phyloP scores from a whole-genome alignment of 2,797 vertebrate genomes.

The Eremophila alpestris region DNA sequence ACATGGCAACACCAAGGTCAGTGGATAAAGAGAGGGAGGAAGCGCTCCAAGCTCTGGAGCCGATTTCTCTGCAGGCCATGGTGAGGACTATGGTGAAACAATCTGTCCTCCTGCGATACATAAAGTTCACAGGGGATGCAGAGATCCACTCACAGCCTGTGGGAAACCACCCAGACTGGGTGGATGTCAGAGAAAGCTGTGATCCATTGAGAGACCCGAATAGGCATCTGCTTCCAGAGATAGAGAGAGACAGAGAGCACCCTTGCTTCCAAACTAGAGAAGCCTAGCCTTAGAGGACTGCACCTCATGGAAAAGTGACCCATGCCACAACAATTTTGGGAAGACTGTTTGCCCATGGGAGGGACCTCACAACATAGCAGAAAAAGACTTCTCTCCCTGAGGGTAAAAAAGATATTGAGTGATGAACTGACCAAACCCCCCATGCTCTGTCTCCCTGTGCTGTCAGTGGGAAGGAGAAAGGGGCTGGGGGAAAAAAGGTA shows the following conservation, averaged over 20 bases:
- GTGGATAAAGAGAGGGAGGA: not conserved
- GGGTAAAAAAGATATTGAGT: not conserved
- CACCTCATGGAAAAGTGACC: not conserved
- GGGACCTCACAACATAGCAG: not conserved
- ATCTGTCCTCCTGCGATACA: not conserved
- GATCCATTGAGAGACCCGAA: not conserved
- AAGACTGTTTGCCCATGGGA: not conserved
- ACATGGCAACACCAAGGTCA: not conserved
- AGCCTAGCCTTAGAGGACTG: not conserved
- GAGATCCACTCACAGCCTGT: not conserved
- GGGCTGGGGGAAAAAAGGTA: not conserved
- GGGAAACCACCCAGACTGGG: accelerated
- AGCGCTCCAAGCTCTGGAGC: accelerated
- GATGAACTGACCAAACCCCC: not conserved
- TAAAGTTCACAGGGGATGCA: not conserved
- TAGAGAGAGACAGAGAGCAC: not conserved
- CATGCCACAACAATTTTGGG: not conserved
- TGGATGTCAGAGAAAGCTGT: not conserved
- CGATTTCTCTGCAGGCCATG: not conserved
- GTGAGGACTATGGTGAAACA: not conserved
- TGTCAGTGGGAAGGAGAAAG: not conserved
- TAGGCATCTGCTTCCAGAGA: not conserved
- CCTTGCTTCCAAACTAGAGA: not conserved
- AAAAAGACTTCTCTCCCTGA: not conserved
- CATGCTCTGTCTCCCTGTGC: not conserved